Evolutionary conservation across 2,113 vertebrate species (phyloP).

Genomic region (Tiliqua scincoides): DNA sequence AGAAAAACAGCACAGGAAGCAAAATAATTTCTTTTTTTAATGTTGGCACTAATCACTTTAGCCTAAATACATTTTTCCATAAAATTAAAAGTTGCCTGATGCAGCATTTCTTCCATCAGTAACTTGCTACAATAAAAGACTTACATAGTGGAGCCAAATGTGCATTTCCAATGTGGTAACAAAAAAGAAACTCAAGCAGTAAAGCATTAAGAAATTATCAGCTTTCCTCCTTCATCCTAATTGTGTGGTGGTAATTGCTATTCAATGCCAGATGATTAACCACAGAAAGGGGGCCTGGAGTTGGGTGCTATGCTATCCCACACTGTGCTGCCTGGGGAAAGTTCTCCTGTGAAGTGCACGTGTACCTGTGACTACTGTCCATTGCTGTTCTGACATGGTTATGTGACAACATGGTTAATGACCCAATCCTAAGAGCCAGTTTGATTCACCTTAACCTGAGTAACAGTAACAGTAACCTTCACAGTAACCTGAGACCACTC

Average conservation of each 20-base stretch:
- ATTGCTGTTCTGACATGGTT: too few species aligned
- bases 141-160: slow-evolving; percentile 9
- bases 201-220: neutral
- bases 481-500: too few species aligned
- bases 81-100: slow-evolving; percentile 35
- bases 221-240: neutral
- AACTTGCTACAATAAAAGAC: neutral
- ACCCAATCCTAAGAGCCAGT: too few species aligned
- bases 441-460: too few species aligned
- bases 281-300: neutral
- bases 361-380: too few species aligned
- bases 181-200: neutral
- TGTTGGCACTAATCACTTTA: slow-evolving; percentile 54
- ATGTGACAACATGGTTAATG: too few species aligned
- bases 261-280: neutral
- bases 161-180: slow-evolving; percentile 14
- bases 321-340: neutral
- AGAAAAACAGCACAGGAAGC: slow-evolving; percentile 47
- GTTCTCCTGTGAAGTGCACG: too few species aligned
- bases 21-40: slow-evolving; percentile 10
- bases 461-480: too few species aligned
- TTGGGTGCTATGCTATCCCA: neutral
- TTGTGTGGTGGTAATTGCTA: neutral
- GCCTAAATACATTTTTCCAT: slow-evolving; percentile 55
- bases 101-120: slow-evolving; percentile 47